Conservation (phyloP, 2,113 vertebrate species). For the Mionectes macconnelli region DNA sequence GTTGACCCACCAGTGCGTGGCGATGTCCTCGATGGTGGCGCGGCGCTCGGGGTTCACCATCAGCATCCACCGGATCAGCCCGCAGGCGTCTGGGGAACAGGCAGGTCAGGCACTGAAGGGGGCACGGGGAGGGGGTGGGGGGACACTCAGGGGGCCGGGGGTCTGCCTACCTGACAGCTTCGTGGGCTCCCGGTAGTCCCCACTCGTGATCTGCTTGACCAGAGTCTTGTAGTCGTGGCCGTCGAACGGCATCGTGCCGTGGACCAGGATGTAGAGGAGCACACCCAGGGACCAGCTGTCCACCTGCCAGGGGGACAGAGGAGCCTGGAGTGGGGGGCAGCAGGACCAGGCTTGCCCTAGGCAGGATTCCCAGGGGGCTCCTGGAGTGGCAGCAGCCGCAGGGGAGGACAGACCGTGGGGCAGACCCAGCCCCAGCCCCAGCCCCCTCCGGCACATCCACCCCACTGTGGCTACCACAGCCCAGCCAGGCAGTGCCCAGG, state of each 20-base stretch:
- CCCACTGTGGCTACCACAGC: neutral
- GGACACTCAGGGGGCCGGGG: fast-evolving
- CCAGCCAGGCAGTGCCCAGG: fast-evolving
- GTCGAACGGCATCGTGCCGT: slow-evolving; percentile 94
- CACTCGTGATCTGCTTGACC: slow-evolving; percentile 90
- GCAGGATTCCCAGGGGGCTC: neutral
- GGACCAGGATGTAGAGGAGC: slow-evolving; percentile 91
- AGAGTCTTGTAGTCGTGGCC: slow-evolving; percentile 87
- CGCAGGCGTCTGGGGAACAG: slow-evolving; percentile 86
- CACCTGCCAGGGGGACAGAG: slow-evolving; percentile 74
- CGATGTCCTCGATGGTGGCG: slow-evolving; percentile 92
- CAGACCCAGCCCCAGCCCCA: neutral
- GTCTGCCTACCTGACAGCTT: slow-evolving; percentile 84
- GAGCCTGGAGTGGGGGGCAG: neutral
- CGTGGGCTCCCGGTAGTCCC: slow-evolving; percentile 87
- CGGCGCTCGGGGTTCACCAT: slow-evolving; percentile 96
- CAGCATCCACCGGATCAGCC: slow-evolving; percentile 96
- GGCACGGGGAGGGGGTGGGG: fast-evolving
- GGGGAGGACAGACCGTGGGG: fast-evolving
- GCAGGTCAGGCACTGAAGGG: neutral
- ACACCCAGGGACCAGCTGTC: slow-evolving; percentile 98
- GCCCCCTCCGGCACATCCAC: neutral
- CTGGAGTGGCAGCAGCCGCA: fast-evolving
- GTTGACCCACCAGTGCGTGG: slow-evolving; percentile 97
- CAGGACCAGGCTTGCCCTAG: neutral